Evolutionary conservation across 1,140 invertebrate genomes (phyloP).

Genomic region (Drosophila biarmipes): DNA sequence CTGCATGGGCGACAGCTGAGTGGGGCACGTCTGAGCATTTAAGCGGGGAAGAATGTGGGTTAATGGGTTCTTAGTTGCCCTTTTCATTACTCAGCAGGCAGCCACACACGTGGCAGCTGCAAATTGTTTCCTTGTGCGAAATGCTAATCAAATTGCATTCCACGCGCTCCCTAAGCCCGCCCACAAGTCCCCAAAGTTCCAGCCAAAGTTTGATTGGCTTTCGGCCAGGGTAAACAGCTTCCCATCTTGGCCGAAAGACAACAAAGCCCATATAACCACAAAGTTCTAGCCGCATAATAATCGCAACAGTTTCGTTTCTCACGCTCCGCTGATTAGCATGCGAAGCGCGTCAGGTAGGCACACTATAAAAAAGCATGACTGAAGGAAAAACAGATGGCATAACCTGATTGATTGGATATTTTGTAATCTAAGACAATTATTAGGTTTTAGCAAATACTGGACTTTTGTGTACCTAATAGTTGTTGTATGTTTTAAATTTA

Average conservation of each 20-base stretch:
- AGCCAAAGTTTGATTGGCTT: constrained; percentile 19
- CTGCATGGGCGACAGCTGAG: constrained; percentile 33
- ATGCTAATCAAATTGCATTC: constrained; percentile 63
- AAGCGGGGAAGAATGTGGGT: constrained; percentile 74
- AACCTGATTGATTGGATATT: neutral
- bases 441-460: neutral
- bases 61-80: constrained; percentile 81
- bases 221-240: constrained; percentile 14
- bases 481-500: too few relatives aligned
- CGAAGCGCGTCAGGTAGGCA: constrained; percentile 1
- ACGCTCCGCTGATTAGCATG: constrained; percentile 35
- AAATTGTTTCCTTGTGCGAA: constrained; percentile 45
- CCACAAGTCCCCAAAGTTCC: constrained; percentile 3
- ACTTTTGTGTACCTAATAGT: too few relatives aligned
- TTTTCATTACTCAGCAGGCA: constrained; percentile 63
- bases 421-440: neutral
- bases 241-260: constrained; percentile 22
- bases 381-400: neutral
- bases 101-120: constrained; percentile 23
- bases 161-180: constrained; percentile 1
- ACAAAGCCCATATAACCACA: constrained; percentile 3
- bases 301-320: constrained; percentile 20
- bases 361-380: constrained; percentile 2
- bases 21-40: constrained; percentile 65
- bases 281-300: constrained; percentile 46